Evolutionary conservation across 2,797 vertebrate species (phyloP).

Genomic region (Megaceryle alcyon): DNA sequence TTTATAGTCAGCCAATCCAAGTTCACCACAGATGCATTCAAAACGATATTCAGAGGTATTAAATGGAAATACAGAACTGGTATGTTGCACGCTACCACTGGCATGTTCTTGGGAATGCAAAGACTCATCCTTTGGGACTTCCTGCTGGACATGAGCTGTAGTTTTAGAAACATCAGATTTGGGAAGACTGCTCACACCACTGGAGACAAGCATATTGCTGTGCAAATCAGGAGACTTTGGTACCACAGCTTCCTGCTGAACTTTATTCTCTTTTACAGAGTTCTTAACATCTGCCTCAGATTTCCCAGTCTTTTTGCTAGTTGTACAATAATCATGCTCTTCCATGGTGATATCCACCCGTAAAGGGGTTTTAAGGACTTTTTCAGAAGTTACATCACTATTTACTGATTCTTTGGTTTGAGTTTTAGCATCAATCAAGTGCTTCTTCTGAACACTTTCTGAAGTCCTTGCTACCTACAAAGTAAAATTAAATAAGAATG

Average conservation of each 20-base stretch:
- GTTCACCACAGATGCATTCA: conserved; percentile 96
- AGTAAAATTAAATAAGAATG: conserved; percentile 26
- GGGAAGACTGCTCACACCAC: conserved; percentile 30
- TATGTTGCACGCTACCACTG: not conserved
- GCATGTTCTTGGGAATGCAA: conserved; percentile 39
- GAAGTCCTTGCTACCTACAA: conserved; percentile 69
- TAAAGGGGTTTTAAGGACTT: conserved; percentile 50
- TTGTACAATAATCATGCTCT: conserved; percentile 78
- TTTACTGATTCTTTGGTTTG: conserved; percentile 58
- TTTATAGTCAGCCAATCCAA: conserved; percentile 89
- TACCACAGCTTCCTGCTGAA: not conserved
- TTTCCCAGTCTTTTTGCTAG: conserved; percentile 41
- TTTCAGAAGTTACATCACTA: conserved; percentile 69
- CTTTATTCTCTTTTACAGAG: conserved; percentile 5
- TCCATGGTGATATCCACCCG: conserved; percentile 67
- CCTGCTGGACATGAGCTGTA: not conserved
- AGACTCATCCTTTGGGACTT: not conserved
- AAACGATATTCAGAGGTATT: conserved; percentile 91
- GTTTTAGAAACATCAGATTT: conserved; percentile 12
- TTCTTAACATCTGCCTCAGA: conserved; percentile 16
- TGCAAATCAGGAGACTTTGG: not conserved
- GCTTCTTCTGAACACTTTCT: conserved; percentile 78
- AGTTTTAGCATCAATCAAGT: conserved; percentile 76
- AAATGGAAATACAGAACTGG: conserved; percentile 79
- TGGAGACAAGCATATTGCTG: not conserved